These are phyloP conservation scores for Cyrtodaria siliqua DNA, from an alignment of 2,888 invertebrate genomes.

Conservation along the genomic window DNA sequence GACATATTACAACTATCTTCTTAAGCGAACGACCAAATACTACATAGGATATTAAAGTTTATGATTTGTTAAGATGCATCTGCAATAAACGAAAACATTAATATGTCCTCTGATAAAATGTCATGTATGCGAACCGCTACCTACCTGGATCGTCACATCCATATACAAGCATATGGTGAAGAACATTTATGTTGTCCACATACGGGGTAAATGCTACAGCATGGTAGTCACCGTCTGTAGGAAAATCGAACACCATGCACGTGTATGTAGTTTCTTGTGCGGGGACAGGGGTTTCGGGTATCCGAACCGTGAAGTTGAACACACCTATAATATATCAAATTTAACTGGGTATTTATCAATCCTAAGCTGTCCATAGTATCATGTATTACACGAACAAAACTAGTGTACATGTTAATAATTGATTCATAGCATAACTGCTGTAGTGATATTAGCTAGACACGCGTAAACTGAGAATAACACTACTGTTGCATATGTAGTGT, in stretches of 20 bases:
- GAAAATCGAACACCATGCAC: conserved; percentile 65
- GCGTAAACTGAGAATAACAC: background rate
- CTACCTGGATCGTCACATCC: conserved; percentile 46
- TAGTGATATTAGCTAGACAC: too few relatives aligned
- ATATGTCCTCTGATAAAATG: too few relatives aligned
- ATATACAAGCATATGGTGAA: conserved; percentile 68
- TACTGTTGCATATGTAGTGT: too few relatives aligned
- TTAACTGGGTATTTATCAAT: background rate
- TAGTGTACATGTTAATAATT: conserved; percentile 1
- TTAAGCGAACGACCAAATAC: too few relatives aligned
- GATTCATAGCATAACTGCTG: too few relatives aligned
- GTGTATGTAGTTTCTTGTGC: conserved; percentile 59
- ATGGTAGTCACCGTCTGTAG: conserved; percentile 56
- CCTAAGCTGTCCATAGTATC: too few relatives aligned
- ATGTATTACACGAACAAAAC: too few relatives aligned
- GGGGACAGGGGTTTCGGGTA: conserved; percentile 59
- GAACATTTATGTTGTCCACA: conserved; percentile 53
- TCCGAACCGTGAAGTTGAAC: conserved; percentile 39
- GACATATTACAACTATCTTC: too few relatives aligned
- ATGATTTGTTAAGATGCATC: too few relatives aligned
- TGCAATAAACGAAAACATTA: too few relatives aligned
- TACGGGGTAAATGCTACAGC: conserved; percentile 62
- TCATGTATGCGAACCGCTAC: too few relatives aligned
- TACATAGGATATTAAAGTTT: too few relatives aligned
- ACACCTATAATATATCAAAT: conserved; percentile 49